These are phyloP conservation scores for Trissoscelio sp. DNA, from an alignment of 2,888 invertebrate species.

Conservation along the genomic window DNA sequence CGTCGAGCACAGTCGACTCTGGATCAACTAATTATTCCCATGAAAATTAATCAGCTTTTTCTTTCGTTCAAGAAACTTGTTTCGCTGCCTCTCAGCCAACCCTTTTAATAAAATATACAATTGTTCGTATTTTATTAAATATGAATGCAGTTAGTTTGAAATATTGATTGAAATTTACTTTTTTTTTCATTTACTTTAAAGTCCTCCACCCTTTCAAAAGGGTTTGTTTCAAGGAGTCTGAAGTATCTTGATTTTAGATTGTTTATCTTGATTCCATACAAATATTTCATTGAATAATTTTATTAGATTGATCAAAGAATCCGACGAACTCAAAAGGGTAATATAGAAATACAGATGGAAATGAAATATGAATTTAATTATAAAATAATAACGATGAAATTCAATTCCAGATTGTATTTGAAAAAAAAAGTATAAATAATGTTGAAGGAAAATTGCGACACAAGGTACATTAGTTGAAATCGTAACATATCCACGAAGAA, in stretches of 20 bases:
- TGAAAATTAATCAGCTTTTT: slow-evolving; percentile 34
- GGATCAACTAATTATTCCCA: slow-evolving; percentile 41
- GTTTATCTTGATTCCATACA: too few relatives aligned
- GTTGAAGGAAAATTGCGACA: neutral
- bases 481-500: slow-evolving; percentile 2
- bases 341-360: too few relatives aligned
- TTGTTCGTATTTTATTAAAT: slow-evolving; percentile 2
- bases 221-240: too few relatives aligned
- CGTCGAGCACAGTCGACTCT: slow-evolving; percentile 5
- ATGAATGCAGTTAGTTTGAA: neutral
- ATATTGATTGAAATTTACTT: neutral
- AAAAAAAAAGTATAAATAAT: too few relatives aligned
- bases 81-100: neutral
- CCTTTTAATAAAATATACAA: slow-evolving; percentile 7
- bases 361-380: too few relatives aligned
- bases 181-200: neutral
- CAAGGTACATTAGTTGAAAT: neutral
- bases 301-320: too few relatives aligned
- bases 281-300: too few relatives aligned
- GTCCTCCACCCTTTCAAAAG: neutral
- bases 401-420: neutral
- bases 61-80: slow-evolving; percentile 1
- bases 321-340: too few relatives aligned
- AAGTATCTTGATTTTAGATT: too few relatives aligned
- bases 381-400: neutral